Conservation (phyloP, 2,888 invertebrate genomes). For the Dorcus parallelipipedus region DNA sequence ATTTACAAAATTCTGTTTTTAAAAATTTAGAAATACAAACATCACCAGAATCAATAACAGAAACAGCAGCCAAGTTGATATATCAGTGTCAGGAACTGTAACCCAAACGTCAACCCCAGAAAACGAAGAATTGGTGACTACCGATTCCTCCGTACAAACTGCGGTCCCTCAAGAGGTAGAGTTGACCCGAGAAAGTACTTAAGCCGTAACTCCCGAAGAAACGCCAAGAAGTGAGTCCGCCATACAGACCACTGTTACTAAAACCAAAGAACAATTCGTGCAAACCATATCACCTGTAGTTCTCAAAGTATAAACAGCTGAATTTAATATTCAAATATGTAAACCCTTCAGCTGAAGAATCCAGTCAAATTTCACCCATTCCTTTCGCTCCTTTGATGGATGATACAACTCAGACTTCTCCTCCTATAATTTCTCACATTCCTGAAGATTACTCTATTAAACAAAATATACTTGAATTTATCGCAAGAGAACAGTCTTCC, state of each 20-base stretch:
- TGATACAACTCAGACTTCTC: slow-evolving; percentile 28
- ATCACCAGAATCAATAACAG: slow-evolving; percentile 35
- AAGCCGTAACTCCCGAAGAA: slow-evolving; percentile 38
- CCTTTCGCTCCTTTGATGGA: slow-evolving; percentile 30
- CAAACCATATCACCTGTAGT: slow-evolving; percentile 49
- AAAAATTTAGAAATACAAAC: slow-evolving; percentile 54
- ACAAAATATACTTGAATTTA: too few relatives aligned
- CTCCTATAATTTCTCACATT: not conserved
- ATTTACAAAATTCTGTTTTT: too few relatives aligned
- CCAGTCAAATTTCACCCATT: slow-evolving; percentile 57
- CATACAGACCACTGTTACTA: slow-evolving; percentile 40
- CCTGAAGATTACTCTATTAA: too few relatives aligned
- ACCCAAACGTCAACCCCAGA: slow-evolving; percentile 34
- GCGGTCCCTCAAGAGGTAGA: slow-evolving; percentile 39
- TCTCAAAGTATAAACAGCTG: slow-evolving; percentile 31
- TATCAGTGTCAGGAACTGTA: slow-evolving; percentile 20
- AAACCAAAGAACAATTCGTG: slow-evolving; percentile 39
- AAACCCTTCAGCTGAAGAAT: slow-evolving; percentile 34
- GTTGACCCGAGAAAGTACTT: slow-evolving; percentile 39
- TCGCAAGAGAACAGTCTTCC: not conserved
- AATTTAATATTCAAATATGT: slow-evolving; percentile 34
- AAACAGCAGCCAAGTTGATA: slow-evolving; percentile 29
- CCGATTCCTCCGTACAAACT: slow-evolving; percentile 50
- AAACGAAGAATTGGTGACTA: slow-evolving; percentile 33
- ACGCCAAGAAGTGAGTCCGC: slow-evolving; percentile 38